A percentile compares a stretch with the other conserved stretches of the same genome.
phyloP scores from a whole-genome alignment of 2,113 vertebrate genomes.

The Lanius ludovicianus region DNA sequence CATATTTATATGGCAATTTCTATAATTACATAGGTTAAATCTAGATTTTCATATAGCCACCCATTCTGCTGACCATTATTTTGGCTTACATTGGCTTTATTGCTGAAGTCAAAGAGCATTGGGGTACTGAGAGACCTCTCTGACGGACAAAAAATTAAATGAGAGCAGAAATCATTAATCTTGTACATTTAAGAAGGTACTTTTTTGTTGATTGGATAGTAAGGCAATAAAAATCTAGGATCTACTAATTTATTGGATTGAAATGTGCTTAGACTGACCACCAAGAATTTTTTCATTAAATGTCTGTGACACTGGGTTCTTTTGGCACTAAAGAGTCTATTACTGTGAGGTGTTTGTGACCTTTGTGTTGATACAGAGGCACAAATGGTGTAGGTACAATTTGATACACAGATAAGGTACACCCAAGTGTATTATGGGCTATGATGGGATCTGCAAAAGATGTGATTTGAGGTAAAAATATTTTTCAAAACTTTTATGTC shows the following conservation, averaged over 20 bases:
- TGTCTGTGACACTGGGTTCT: not conserved
- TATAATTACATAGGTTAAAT: not conserved
- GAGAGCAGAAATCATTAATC: not conserved
- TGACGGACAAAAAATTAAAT: not conserved
- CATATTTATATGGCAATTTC: not conserved
- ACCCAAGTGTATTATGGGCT: not conserved
- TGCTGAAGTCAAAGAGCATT: not conserved
- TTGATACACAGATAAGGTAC: not conserved
- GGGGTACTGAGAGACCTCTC: rapidly evolving
- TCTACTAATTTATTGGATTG: not conserved
- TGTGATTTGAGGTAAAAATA: not conserved
- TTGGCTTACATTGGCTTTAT: not conserved
- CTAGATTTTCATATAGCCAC: not conserved
- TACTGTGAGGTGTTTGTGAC: not conserved
- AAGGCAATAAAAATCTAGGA: not conserved
- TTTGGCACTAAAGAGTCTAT: not conserved
- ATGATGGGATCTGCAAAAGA: not conserved
- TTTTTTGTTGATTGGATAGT: not conserved
- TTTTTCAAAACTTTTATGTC: not conserved
- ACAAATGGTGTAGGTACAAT: not conserved
- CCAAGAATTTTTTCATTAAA: not conserved
- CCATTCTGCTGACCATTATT: not conserved
- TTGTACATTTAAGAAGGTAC: not conserved
- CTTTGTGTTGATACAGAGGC: not conserved
- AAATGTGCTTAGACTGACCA: not conserved